phyloP scores from a whole-genome alignment of 2,797 vertebrate species.

The Acomys russatus region DNA sequence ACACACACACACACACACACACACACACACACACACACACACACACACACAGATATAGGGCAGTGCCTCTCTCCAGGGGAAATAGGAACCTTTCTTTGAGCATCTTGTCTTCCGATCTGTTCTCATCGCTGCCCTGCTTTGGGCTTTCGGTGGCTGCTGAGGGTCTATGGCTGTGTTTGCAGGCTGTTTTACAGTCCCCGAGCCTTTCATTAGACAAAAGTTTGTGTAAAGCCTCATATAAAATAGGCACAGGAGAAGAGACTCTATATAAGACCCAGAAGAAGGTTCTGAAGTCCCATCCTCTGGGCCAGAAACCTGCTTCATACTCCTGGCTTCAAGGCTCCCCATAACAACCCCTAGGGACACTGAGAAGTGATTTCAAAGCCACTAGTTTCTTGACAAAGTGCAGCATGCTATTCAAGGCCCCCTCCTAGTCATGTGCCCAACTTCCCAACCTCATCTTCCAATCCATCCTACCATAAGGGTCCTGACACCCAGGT shows the following conservation, averaged over 20 bases:
- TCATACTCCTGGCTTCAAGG: not conserved
- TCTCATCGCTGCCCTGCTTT: not conserved
- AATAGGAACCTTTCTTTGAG: not conserved
- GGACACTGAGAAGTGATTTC: not conserved
- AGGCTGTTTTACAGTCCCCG: not conserved
- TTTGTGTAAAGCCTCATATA: not conserved
- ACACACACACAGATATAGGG: not conserved
- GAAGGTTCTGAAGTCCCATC: not conserved
- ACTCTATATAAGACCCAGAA: conserved; percentile 13
- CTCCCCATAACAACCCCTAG: not conserved
- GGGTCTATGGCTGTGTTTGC: not conserved
- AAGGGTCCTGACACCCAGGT: not conserved
- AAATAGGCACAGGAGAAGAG: not conserved
- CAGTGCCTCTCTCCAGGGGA: not conserved
- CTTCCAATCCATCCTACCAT: not conserved
- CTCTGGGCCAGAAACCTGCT: not conserved
- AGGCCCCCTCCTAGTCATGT: no score
- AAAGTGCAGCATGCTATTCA: not conserved
- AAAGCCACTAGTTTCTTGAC: not conserved
- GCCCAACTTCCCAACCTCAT: not conserved
- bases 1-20: no score
- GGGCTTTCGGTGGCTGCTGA: not conserved
- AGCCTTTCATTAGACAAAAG: not conserved
- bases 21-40: no score
- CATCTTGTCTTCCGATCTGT: not conserved